Conservation (phyloP, 2,888 invertebrate genomes). For the Gasteruption jaculator region DNA sequence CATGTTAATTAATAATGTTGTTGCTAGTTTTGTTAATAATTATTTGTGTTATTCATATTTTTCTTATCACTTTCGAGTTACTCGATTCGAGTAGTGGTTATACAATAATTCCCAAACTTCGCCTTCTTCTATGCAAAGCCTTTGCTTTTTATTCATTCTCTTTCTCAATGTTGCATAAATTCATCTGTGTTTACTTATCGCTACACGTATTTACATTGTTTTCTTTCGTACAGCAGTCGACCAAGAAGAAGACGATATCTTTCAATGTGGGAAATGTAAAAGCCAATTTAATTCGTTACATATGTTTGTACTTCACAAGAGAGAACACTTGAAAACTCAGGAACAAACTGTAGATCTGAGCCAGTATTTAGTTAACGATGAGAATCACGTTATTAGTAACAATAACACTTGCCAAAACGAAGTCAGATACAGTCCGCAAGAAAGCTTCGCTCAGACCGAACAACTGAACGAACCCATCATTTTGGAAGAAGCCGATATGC, state of each 20-base stretch:
- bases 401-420: slow-evolving; percentile 36
- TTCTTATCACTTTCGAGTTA: too few species aligned
- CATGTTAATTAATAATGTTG: too few species aligned
- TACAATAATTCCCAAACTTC: too few species aligned
- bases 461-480: slow-evolving; percentile 44
- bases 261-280: slow-evolving; percentile 68
- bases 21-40: too few species aligned
- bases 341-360: slow-evolving; percentile 44
- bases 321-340: slow-evolving; percentile 44
- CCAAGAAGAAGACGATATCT: slow-evolving; percentile 63
- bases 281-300: slow-evolving; percentile 60
- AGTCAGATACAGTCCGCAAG: slow-evolving; percentile 37
- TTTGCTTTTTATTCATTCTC: background rate
- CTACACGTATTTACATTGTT: too few species aligned
- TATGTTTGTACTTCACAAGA: slow-evolving; percentile 62
- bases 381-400: slow-evolving; percentile 32
- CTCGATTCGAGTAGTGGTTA: too few species aligned
- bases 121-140: background rate
- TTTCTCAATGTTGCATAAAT: background rate
- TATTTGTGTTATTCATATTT: too few species aligned
- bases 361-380: slow-evolving; percentile 42
- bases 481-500: slow-evolving; percentile 46
- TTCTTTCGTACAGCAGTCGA: slow-evolving; percentile 35
- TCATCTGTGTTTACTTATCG: too few species aligned
- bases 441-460: slow-evolving; percentile 38